Conservation (phyloP, 2,113 vertebrate genomes). For the Trogon melanurus region DNA sequence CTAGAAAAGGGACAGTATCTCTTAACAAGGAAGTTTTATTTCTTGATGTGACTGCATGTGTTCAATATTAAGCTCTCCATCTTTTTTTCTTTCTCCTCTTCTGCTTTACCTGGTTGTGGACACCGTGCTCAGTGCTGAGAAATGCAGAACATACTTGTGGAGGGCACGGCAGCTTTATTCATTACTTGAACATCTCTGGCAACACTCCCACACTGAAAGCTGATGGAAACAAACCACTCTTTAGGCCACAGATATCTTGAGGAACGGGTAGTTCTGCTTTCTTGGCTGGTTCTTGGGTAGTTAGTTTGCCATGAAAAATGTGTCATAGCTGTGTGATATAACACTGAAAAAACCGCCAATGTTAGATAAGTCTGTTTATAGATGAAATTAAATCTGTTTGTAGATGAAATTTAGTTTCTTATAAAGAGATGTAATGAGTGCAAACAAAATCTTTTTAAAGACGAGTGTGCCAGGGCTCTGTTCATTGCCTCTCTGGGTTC, state of each 20-base stretch:
- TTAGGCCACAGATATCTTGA: neutral
- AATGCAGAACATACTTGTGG: neutral
- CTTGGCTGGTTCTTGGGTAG: neutral
- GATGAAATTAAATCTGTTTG: neutral
- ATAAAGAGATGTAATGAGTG: neutral
- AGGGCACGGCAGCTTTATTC: neutral
- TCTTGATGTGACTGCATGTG: neutral
- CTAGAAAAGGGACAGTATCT: neutral
- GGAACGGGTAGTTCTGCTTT: neutral
- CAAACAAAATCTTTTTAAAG: neutral
- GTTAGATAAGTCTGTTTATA: neutral
- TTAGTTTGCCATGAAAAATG: constrained; percentile 5
- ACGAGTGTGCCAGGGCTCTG: neutral
- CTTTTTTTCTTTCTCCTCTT: neutral
- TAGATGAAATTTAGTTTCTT: neutral
- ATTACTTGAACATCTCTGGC: neutral
- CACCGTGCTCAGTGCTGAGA: neutral
- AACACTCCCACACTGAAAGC: neutral
- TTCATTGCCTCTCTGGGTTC: neutral
- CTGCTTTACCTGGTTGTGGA: neutral
- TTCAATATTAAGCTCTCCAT: neutral
- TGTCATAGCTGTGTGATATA: neutral
- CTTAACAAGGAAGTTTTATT: neutral
- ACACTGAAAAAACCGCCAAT: neutral
- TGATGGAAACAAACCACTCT: constrained; percentile 7